Conservation (phyloP, 2,113 vertebrate species). For the Choloepus hoffmanni region DNA sequence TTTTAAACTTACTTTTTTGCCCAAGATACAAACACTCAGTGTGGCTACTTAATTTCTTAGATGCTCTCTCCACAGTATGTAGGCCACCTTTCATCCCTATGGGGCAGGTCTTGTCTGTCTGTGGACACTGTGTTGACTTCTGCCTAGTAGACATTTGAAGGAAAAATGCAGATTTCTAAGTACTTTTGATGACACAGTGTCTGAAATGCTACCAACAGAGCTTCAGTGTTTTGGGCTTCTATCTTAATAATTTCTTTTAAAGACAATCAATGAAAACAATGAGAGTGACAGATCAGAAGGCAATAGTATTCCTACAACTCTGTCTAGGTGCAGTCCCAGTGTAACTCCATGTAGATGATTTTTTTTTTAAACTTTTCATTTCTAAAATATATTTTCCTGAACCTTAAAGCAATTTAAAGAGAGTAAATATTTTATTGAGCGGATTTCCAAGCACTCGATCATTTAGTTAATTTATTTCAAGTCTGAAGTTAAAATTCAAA, state of each 20-base stretch:
- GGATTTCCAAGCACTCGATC: neutral
- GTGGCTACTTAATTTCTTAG: neutral
- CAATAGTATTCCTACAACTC: neutral
- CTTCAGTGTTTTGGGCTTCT: neutral
- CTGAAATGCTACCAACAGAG: neutral
- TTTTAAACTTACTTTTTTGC: neutral
- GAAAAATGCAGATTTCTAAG: neutral
- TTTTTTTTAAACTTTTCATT: neutral
- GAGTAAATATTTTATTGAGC: neutral
- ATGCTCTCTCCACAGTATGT: neutral
- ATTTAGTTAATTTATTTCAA: constrained; percentile 46
- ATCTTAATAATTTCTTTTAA: neutral
- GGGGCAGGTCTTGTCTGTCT: neutral
- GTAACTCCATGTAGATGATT: neutral
- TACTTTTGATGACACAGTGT: neutral
- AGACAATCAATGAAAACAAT: neutral
- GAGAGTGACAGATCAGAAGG: neutral
- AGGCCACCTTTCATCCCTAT: neutral
- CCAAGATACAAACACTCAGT: neutral
- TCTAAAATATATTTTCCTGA: constrained; percentile 39
- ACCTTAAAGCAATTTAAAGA: neutral
- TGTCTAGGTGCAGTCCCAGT: neutral
- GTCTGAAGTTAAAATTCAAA: constrained; percentile 48
- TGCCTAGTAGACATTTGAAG: neutral
- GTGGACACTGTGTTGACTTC: neutral